Percentiles rank a stretch among this genome's conserved stretches.
These are phyloP conservation scores for Sitta carolinensis DNA, from an alignment of 2,797 vertebrate genomes.

Conservation along the genomic window DNA sequence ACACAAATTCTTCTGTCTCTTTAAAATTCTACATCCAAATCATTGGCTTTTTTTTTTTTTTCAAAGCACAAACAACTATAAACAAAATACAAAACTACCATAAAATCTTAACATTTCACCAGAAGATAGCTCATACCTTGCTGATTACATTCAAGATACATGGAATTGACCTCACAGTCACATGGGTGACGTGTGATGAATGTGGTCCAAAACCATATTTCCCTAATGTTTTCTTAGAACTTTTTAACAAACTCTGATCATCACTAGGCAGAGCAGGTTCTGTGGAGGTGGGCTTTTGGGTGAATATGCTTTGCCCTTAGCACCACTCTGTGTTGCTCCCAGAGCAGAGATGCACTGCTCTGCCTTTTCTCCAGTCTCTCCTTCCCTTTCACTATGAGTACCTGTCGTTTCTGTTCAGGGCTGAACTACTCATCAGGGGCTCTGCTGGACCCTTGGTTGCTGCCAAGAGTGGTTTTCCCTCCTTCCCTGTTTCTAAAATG, in stretches of 20 bases:
- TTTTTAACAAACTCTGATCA: background rate
- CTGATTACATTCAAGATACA: background rate
- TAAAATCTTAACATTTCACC: background rate
- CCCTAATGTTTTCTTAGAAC: background rate
- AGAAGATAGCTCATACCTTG: background rate
- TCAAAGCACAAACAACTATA: background rate
- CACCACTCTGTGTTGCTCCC: background rate
- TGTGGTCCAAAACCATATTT: rapidly evolving
- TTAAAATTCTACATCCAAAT: background rate
- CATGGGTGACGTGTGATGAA: background rate
- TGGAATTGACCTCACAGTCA: background rate
- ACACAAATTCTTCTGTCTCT: background rate
- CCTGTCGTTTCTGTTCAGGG: background rate
- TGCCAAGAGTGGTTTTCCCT: background rate
- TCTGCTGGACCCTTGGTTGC: background rate
- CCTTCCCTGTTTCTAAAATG: background rate
- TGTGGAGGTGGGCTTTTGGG: background rate
- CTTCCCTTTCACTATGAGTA: background rate
- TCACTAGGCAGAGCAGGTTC: background rate
- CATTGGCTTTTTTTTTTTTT: background rate
- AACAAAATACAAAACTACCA: background rate
- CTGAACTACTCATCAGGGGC: background rate
- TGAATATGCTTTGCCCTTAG: background rate
- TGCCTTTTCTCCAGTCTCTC: background rate
- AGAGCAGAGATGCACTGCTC: background rate